Evolutionary conservation across 2,888 invertebrate genomes (phyloP).

Genomic region (Cecidostiba fungosa): DNA sequence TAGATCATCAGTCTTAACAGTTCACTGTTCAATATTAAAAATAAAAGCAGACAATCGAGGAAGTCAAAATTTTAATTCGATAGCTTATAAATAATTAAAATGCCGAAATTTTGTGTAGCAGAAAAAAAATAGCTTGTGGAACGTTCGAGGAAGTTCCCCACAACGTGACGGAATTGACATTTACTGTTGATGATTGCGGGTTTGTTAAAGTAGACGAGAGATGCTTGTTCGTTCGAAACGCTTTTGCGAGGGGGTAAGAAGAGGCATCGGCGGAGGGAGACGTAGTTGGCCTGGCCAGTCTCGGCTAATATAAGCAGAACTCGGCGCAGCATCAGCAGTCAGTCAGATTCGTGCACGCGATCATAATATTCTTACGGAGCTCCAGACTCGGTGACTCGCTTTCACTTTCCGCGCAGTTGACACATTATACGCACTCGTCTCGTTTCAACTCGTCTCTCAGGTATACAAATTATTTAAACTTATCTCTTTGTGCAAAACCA

Average conservation of each 20-base stretch:
- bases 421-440: constrained; percentile 21
- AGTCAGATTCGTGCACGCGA: constrained; percentile 68
- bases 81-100: background rate
- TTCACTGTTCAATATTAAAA: background rate
- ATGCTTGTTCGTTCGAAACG: constrained; percentile 62
- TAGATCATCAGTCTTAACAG: no score
- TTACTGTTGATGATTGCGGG: constrained; percentile 31
- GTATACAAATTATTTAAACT: background rate
- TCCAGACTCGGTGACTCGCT: constrained; percentile 65
- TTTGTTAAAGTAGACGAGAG: constrained; percentile 24
- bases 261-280: constrained; percentile 60
- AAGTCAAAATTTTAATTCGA: background rate
- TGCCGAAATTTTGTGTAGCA: background rate
- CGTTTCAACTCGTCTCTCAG: background rate
- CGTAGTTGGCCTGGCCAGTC: constrained; percentile 65
- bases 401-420: constrained; percentile 65
- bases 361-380: constrained; percentile 58
- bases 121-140: constrained; percentile 32
- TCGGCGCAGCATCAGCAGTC: constrained; percentile 71
- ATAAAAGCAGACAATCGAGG: constrained; percentile 23
- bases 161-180: constrained; percentile 42
- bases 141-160: constrained; percentile 35
- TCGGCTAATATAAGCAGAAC: constrained; percentile 71
- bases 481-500: no score
- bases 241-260: constrained; percentile 62